Evolutionary conservation across 1,140 invertebrate species (phyloP), one percentile per base, ranked within the genome.

Genomic region (Paralvinella palmiformis): DNA sequence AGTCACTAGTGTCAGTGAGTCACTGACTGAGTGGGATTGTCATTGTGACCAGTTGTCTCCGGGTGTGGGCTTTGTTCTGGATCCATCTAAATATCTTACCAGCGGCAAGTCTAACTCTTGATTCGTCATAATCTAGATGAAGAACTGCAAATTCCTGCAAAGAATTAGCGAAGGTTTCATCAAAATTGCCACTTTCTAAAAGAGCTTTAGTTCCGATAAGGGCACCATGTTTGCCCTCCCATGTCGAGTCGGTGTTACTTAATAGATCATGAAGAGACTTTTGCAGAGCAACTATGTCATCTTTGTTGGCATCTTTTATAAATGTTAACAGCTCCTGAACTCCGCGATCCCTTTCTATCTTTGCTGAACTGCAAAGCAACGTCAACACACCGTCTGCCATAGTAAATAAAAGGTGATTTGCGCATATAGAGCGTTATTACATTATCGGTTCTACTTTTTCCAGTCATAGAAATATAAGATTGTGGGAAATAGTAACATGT

Each of bases 311-410:
- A 20, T 35, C 41, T 33, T 57, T 50, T n/a, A 83, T 48, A 58
- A 68, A 71, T 62, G 73, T 72, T 45, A 75, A 67, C 17, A 83
- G 64, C 45, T 76, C 72, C 27, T 64, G 61, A 36, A 75, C 73
- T 20, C 75, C 81, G 66, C 69, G 73, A 70, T 82, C 81, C 63
- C 81, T 71, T 33, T 83, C 80, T 53, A 83, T 67, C 73, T 83
- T 82, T 36, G 68, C 73, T 27, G 67, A 63, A 67, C 76, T 81
- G 56, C 77, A 78, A 35, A 83, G 68, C 29, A 72, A 87, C 56
- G 84, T 73, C 55, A 85, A 74, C 31, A 89, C 79, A 52, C 86
- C 85, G 10, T 63, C 68, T 41, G 71, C 67, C 10, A 37, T 45
- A 6, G 3, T 13, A n/a, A n/a, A 41, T 41, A 10, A 41, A n/a